Conservation (phyloP, 2,113 vertebrate genomes). For the Oreotrochilus melanogaster region DNA sequence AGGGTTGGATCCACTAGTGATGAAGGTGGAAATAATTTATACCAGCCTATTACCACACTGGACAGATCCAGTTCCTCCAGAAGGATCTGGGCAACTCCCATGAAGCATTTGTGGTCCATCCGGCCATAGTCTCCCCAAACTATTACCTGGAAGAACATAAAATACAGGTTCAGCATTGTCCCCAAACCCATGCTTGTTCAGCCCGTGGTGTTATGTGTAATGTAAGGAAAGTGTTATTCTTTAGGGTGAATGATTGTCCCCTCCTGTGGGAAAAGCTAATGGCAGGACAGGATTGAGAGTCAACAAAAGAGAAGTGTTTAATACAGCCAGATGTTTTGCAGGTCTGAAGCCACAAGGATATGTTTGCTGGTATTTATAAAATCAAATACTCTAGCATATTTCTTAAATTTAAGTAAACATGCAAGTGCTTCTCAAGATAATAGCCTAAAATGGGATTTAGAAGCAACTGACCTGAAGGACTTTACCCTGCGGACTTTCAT, state of each 20-base stretch:
- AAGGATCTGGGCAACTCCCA: slow-evolving; percentile 98
- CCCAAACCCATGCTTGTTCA: not conserved
- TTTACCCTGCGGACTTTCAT: slow-evolving; percentile 97
- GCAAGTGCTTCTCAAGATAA: not conserved
- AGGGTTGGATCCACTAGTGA: slow-evolving; percentile 97
- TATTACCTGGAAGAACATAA: slow-evolving; percentile 86
- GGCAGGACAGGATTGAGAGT: not conserved
- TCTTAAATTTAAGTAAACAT: not conserved
- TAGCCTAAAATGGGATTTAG: not conserved
- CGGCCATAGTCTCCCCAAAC: slow-evolving; percentile 98
- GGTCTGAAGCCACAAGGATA: not conserved
- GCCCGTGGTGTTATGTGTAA: not conserved
- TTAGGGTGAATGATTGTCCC: not conserved
- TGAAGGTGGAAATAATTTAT: slow-evolving; percentile 97
- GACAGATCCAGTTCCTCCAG: slow-evolving; percentile 96
- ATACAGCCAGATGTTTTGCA: not conserved
- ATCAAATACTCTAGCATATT: not conserved
- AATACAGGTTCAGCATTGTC: slow-evolving; percentile 5
- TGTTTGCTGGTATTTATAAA: not conserved
- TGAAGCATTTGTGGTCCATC: slow-evolving; percentile 99
- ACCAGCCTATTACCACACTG: slow-evolving; percentile 99
- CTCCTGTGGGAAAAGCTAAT: not conserved
- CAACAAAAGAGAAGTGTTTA: not conserved
- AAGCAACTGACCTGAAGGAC: slow-evolving; percentile 91
- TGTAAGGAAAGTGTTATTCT: not conserved